Percentiles rank a stretch among this genome's conserved stretches.
Conservation (phyloP, 2,797 vertebrate genomes). For the Galago senegalensis region DNA sequence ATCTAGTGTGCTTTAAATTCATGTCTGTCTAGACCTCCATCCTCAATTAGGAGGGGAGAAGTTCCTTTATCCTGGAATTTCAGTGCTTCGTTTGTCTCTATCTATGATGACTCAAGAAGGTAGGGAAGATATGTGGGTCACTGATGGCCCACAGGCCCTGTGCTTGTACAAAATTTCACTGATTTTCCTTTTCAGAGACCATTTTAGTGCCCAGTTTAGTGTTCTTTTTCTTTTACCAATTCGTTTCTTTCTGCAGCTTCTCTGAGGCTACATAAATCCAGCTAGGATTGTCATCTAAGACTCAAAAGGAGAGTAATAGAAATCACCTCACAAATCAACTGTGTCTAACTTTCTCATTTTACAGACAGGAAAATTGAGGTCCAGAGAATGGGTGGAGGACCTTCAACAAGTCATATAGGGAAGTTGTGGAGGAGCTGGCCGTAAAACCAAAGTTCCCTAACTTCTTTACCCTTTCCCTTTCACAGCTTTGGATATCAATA, state of each 20-base stretch:
- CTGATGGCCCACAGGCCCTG: neutral
- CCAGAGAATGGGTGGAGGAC: neutral
- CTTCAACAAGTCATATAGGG: neutral
- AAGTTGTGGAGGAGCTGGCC: neutral
- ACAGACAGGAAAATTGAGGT: neutral
- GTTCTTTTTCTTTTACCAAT: neutral
- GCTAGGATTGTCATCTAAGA: neutral
- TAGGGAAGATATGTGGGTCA: neutral
- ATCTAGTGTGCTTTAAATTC: neutral
- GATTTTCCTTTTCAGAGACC: constrained; percentile 23
- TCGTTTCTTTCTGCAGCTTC: neutral
- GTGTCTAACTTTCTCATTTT: neutral
- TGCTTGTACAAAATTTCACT: neutral
- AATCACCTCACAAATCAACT: neutral
- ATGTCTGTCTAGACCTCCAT: neutral
- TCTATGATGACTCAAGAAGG: constrained; percentile 24
- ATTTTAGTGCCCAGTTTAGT: neutral
- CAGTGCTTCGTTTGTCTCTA: constrained; percentile 24
- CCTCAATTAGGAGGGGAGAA: neutral
- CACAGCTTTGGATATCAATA: neutral
- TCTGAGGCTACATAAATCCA: neutral
- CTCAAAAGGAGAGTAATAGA: neutral
- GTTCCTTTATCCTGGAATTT: neutral
- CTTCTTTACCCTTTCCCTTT: neutral
- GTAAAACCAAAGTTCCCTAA: neutral